Base-by-base conservation (phyloP, 2,113 vertebrate species). In the Osmerus mordax region DNA sequence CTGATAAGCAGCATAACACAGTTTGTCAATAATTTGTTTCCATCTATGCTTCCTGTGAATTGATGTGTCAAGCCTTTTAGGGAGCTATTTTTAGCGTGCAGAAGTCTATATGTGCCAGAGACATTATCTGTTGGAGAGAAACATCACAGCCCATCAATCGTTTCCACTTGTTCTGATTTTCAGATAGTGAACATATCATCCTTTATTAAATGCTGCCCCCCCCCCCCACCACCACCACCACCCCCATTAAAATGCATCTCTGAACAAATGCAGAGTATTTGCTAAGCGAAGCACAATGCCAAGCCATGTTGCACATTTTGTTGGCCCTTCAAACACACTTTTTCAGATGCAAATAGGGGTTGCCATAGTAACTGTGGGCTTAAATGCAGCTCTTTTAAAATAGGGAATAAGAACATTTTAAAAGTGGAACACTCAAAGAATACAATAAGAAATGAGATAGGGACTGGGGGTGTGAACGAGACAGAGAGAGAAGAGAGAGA, bases 341-440 rank as follows among this genome's bases (percentile, higher is more conserved):
- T 91, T 92, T 91, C 82, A 85, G 87, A 92, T 90, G 89, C 90
- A 92, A 92, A 92, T 89, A 89, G 82, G 79, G 87, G 91, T 93
- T 93, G 90, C 90, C 91, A 93, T 93, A 87, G 92, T 87, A 93
- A 93, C 91, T 82, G 83, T 80, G 81, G 83, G 87, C 88, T 91
- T 88, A 89, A 91, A 91, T 76, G 78, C 83, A 87, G 84, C 85
- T 90, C 79, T 86, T 84, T 88, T 82, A 86, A 89, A 89, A 90
- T 87, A 78, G 77, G 81, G 82, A 87, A 87, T 86, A 86, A 87
- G 81, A 87, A 87, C 86, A 81, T 87, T 86, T 87, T 83, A 89
- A 90, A 89, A 88, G 89, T 88, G 76, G 87, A 89, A 87, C 87
- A 87, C 77, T 83, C 68, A 77, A 83, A 87, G 76, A 89, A 86